Conservation (phyloP, 2,888 invertebrate species). For the Plagodis dolabraria region DNA sequence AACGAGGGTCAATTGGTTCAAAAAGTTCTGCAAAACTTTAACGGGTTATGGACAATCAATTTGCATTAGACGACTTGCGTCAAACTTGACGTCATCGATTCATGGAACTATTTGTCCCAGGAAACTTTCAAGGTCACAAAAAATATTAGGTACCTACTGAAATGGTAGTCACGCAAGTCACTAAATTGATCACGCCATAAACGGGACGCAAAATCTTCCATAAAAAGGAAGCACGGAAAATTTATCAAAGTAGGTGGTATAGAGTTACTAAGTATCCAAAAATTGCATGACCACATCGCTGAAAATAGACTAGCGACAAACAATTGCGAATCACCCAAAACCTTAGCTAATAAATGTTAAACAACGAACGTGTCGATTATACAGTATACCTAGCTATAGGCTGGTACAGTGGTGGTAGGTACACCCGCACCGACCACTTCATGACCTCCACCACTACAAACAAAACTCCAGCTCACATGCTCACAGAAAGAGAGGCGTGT, state of each 20-base stretch:
- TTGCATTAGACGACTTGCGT: conserved; percentile 71
- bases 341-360: conserved; percentile 46
- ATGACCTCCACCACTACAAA: conserved; percentile 69
- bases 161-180: conserved; percentile 36
- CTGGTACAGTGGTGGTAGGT: conserved; percentile 20
- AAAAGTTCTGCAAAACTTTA: conserved; percentile 68
- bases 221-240: conserved; percentile 16
- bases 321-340: conserved; percentile 23
- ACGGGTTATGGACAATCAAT: conserved; percentile 63
- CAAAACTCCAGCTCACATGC: conserved; percentile 55
- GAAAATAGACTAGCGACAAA: conserved; percentile 53
- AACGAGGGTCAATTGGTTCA: conserved; percentile 73
- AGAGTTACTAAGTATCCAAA: conserved; percentile 7
- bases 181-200: conserved; percentile 25
- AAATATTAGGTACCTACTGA: conserved; percentile 17
- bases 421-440: conserved; percentile 60
- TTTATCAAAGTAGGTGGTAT: background rate
- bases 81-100: conserved; percentile 65
- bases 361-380: conserved; percentile 45
- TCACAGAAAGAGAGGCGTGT: conserved; percentile 63
- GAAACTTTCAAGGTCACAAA: conserved; percentile 41
- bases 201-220: conserved; percentile 26
- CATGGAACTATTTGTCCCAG: conserved; percentile 43
- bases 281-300: conserved; percentile 47
- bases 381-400: background rate